phyloP scores from a whole-genome alignment of 2,888 invertebrate genomes.

The Girardia tigrina region DNA sequence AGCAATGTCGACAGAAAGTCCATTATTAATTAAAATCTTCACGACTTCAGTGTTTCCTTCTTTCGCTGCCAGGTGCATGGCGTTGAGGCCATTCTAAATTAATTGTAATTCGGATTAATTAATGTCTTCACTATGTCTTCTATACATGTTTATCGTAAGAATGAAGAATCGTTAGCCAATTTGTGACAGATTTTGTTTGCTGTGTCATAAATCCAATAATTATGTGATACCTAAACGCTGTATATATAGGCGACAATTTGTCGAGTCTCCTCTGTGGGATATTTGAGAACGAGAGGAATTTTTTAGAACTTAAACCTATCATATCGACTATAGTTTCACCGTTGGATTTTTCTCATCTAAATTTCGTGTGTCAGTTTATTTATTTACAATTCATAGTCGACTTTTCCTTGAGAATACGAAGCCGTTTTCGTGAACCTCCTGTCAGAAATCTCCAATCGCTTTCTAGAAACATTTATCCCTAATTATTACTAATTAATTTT shows the following conservation, averaged over 20 bases:
- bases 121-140: not conserved
- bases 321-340: not conserved
- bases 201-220: too few relatives aligned
- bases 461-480: not conserved
- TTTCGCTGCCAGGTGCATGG: constrained; percentile 89
- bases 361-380: not conserved
- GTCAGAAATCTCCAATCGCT: not conserved
- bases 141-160: not conserved
- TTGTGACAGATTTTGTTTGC: not conserved
- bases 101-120: constrained; percentile 27
- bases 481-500: too few relatives aligned
- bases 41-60: constrained; percentile 93
- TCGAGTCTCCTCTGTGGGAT: too few relatives aligned
- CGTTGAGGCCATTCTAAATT: constrained; percentile 81
- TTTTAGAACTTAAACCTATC: not conserved
- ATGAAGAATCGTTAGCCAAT: not conserved
- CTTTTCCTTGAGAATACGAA: too few relatives aligned
- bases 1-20: constrained; percentile 87
- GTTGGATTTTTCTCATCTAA: not conserved
- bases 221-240: too few relatives aligned
- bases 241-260: not conserved
- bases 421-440: too few relatives aligned
- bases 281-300: too few relatives aligned
- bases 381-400: too few relatives aligned
- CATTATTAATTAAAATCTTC: constrained; percentile 73